Conservation (phyloP, 2,888 invertebrate genomes). For the Oligia fasciuncula region DNA sequence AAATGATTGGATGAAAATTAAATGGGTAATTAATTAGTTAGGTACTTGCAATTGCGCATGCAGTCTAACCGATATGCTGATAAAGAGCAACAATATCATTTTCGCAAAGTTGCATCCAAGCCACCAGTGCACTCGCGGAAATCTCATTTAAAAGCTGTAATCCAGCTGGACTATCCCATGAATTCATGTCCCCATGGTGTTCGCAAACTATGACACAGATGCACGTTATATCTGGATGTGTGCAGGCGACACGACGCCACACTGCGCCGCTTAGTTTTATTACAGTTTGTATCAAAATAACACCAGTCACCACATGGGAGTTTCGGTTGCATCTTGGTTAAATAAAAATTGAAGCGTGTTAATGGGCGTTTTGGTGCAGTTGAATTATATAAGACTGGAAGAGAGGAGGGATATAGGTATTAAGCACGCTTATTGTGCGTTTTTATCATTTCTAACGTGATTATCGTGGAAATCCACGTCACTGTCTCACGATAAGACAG, state of each 20-base stretch:
- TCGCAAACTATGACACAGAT: conserved; percentile 59
- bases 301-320: conserved; percentile 29
- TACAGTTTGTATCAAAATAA: conserved; percentile 53
- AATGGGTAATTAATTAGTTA: no score
- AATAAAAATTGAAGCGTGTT: conserved; percentile 11
- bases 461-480: neutral
- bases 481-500: neutral
- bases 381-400: neutral
- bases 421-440: neutral
- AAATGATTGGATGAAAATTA: no score
- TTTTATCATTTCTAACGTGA: neutral
- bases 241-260: conserved; percentile 42
- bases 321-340: conserved; percentile 5
- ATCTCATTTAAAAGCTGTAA: neutral
- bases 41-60: no score
- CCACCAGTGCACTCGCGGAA: neutral
- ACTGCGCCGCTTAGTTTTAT: conserved; percentile 45
- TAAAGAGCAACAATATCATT: no score
- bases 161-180: conserved; percentile 8
- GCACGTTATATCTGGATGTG: conserved; percentile 48
- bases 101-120: no score
- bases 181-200: conserved; percentile 32
- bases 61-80: no score
- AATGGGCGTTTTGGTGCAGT: neutral
- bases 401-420: no score